Evolutionary conservation across 2,888 invertebrate species (phyloP).

Genomic region (Octonoba sinensis): DNA sequence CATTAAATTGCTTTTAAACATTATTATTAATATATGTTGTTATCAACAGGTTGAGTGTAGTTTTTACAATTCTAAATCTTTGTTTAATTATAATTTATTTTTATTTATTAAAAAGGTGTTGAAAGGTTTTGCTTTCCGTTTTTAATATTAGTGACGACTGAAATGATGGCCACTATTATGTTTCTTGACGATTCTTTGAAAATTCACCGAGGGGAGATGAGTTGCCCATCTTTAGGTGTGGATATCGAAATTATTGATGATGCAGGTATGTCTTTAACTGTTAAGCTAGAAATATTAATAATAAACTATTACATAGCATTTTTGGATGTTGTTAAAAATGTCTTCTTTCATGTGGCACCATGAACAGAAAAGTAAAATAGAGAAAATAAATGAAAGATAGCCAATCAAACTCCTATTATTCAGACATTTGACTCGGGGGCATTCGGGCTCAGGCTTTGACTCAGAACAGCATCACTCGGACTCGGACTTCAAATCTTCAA

Average conservation of each 20-base stretch:
- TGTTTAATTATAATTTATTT: neutral
- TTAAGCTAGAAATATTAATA: neutral
- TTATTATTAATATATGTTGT: too few species aligned
- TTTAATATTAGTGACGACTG: conserved; percentile 18
- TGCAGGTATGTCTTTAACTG: conserved; percentile 12
- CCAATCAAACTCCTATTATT: too few species aligned
- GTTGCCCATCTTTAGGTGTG: neutral
- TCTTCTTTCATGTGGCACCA: neutral
- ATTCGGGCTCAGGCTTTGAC: too few species aligned
- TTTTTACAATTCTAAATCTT: too few species aligned
- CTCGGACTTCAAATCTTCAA: too few species aligned
- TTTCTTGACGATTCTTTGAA: conserved; percentile 6
- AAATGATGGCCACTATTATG: conserved; percentile 20
- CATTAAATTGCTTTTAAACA: too few species aligned
- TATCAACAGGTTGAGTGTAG: too few species aligned
- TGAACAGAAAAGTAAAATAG: too few species aligned
- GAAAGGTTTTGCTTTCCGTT: neutral
- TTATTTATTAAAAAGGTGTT: neutral
- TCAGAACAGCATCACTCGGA: too few species aligned
- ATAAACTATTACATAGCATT: too few species aligned
- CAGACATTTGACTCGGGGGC: too few species aligned
- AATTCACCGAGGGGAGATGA: conserved; percentile 17
- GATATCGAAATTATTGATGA: conserved; percentile 10
- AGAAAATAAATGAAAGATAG: too few species aligned
- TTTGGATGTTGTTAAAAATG: neutral